Evolutionary conservation across 2,888 invertebrate genomes (phyloP).

Genomic region (Lissocephala sabroskyi): DNA sequence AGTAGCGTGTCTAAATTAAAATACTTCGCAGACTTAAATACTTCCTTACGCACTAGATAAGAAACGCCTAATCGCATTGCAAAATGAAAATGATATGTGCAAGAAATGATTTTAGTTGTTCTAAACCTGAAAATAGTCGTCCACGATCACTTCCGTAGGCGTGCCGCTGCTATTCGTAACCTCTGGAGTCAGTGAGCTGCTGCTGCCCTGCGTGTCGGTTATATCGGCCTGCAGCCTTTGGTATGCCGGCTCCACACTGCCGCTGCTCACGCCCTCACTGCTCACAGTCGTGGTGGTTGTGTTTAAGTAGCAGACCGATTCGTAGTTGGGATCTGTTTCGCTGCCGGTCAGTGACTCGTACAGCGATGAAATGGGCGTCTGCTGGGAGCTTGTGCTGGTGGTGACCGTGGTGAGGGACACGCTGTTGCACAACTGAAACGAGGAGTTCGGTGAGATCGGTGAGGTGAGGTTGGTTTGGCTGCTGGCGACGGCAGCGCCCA

Average conservation of each 20-base stretch:
- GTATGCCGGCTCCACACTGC: slow-evolving; percentile 78
- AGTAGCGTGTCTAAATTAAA: no score
- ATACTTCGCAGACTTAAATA: no score
- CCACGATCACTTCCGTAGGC: slow-evolving; percentile 64
- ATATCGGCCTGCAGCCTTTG: slow-evolving; percentile 75
- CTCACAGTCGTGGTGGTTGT: slow-evolving; percentile 30
- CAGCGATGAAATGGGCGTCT: slow-evolving; percentile 78
- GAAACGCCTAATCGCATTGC: no score
- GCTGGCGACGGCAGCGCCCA: slow-evolving; percentile 14
- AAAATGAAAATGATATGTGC: no score
- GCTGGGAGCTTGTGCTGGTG: slow-evolving; percentile 68
- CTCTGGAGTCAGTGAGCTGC: slow-evolving; percentile 34
- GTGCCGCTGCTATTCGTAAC: slow-evolving; percentile 39
- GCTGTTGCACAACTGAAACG: slow-evolving; percentile 34
- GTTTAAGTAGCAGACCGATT: slow-evolving; percentile 84
- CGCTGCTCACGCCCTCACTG: slow-evolving; percentile 25
- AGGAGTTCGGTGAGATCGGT: slow-evolving; percentile 56
- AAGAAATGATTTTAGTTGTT: no score
- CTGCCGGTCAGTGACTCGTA: slow-evolving; percentile 86
- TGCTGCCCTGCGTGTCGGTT: slow-evolving; percentile 58
- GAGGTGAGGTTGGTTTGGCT: slow-evolving; percentile 40
- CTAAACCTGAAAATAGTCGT: slow-evolving; percentile 73
- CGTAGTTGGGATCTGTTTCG: slow-evolving; percentile 88
- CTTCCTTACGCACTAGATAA: no score
- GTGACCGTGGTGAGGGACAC: slow-evolving; percentile 55